A percentile compares a stretch with the other conserved stretches of the same genome.
Conservation (phyloP, 2,113 vertebrate genomes). For the Daboia siamensis region DNA sequence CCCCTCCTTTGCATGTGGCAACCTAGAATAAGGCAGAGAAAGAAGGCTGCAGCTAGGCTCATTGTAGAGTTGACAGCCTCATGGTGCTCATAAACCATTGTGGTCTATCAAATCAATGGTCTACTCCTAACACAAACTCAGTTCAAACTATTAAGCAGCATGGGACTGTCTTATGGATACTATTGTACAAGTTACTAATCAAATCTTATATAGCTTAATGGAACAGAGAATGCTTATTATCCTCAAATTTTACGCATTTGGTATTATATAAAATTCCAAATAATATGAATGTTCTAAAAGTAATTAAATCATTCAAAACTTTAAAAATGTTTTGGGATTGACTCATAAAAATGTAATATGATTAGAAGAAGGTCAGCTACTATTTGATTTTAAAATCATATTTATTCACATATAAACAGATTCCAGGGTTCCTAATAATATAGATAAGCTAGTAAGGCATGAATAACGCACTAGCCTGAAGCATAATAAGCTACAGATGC, state of each 20-base stretch:
- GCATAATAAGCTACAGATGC: background rate
- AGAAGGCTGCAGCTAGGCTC: too few relatives aligned
- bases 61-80: too few relatives aligned
- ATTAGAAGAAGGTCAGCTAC: background rate
- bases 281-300: background rate
- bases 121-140: background rate
- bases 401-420: background rate
- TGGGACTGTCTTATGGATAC: background rate
- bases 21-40: too few relatives aligned
- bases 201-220: background rate
- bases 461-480: background rate
- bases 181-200: background rate
- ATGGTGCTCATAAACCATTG: background rate
- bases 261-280: background rate
- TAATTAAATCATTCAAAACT: background rate
- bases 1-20: too few relatives aligned
- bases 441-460: background rate
- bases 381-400: background rate
- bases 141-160: background rate
- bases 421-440: background rate
- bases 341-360: background rate
- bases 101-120: background rate
- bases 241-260: background rate
- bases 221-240: background rate
- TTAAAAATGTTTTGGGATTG: background rate